These are phyloP conservation scores for Sinocyclocheilus rhinocerous DNA, from an alignment of 2,113 vertebrate species.

Conservation along the genomic window DNA sequence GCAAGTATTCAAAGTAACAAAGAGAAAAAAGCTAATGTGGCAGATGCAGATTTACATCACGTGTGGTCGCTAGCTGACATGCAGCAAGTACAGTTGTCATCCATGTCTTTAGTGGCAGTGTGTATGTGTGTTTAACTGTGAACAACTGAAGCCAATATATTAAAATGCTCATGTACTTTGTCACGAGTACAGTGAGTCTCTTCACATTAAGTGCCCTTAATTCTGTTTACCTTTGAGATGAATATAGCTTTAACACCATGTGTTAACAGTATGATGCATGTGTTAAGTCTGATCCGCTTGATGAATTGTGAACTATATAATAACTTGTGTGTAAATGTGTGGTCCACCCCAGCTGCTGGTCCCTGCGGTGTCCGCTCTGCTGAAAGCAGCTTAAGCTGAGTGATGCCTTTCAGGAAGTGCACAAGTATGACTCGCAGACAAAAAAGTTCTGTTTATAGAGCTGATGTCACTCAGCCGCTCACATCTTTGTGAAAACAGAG, in stretches of 20 bases:
- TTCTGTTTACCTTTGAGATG: neutral
- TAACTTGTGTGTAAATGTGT: neutral
- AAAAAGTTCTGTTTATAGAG: constrained; percentile 16
- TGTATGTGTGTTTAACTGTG: neutral
- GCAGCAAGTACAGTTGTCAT: neutral
- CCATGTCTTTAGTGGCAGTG: neutral
- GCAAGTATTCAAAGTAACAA: constrained; percentile 12
- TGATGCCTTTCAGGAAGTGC: constrained; percentile 37
- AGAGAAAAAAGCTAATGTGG: neutral
- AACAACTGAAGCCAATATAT: neutral
- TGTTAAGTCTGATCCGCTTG: neutral
- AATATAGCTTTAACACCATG: neutral
- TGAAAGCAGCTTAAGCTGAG: constrained; percentile 24
- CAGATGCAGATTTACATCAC: neutral
- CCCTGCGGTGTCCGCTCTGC: neutral
- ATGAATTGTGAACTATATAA: constrained; percentile 17
- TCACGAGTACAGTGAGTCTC: neutral
- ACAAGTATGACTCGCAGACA: constrained; percentile 14
- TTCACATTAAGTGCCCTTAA: constrained; percentile 11
- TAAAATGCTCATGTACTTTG: neutral
- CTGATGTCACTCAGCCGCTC: constrained; percentile 27
- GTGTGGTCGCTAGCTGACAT: neutral
- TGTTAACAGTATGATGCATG: constrained; percentile 26
- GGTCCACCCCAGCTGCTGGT: constrained; percentile 7
- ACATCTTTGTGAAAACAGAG: constrained; percentile 20